Evolutionary conservation across 2,113 vertebrate species (phyloP), one percentile per base, ranked within the genome.

Genomic region (Toxotes chatareus): DNA sequence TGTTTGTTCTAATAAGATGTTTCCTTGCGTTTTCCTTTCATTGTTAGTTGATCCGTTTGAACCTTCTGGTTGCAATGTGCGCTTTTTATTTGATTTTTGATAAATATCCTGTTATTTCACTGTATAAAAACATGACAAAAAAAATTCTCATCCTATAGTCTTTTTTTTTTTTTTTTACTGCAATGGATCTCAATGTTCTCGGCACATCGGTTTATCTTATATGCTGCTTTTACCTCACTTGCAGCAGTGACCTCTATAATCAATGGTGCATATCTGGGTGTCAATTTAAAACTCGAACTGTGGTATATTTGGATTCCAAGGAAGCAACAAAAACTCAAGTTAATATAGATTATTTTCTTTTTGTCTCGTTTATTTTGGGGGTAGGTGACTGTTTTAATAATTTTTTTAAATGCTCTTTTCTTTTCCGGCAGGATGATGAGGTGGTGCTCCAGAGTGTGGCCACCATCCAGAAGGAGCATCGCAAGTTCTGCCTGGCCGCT

Each of bases 371-470:
- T 36, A 53, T 65, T 36, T 81, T 36, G 79, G 36, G 55, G 40
- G 51, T 21, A 9, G 73, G 80, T 76, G 66, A 42, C 59, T 69
- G 42, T 77, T 27, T 38, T 6, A 27, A 72, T 19, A 49, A 21
- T 17, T 47, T 23, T 65, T 64, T 57, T 63, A 82, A 84, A 76
- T 21, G 5, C 76, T 70, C 32, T 10, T 73, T 13, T 83, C 89
- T 82, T 51, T 51, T 82, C 66, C 83, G 80, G 83, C 95, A 99
- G 98, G 98, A 99, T 84, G 98, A 99, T 75, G 97, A 99, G 95
- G 98, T 99, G 92, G 98, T 99, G 72, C 97, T 99, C 81, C 98
- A 99, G 89, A 97, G 97, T 85, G 93, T 98, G 46, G 95, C 98
- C 74, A 96, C 90, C 69, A 91, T 98, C 85, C 95, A 97, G 90